Base-by-base conservation (phyloP, 2,888 invertebrate genomes). In the Pachycephus smyrnensis region DNA sequence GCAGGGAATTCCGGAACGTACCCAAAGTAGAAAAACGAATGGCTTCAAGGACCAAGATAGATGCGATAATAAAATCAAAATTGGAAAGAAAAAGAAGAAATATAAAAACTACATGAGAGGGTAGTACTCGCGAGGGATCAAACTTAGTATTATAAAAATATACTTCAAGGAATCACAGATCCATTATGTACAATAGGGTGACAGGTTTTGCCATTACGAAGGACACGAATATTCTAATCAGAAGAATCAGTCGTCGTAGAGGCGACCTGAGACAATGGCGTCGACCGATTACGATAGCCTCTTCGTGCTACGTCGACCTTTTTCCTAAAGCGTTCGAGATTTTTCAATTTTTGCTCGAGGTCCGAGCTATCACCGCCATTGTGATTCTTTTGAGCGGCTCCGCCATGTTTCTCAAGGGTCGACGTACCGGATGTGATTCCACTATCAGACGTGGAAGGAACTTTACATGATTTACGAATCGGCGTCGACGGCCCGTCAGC, bases 391-490 rank as follows among this genome's bases (percentile, higher is more conserved):
- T 80, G 81, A 37, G 81, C 73, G 37, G 12, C 75, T 36, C 36
- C 80, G 75, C 82, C 80, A 76, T 80, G 86, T 73, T 89, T 90
- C 69, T 90, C 90, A 0, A 81, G 80, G 0, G 90, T 89, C 2
- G 91, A 91, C 12, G 90, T 81, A 15, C 89, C 89, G 11, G 91
- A 91, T 2, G 87, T 88, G 69, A 91, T 89, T 11, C 91, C 91
- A 78, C 91, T 91, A 79, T 91, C 91, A 1, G 91, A 88, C 3
- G 90, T 90, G 6, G 86, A 85, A 78, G 87, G 85, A 80, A 86
- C 80, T 81, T 84, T 85, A 36, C 78, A 85, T 15, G 82, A 81
- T 73, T 84, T 86, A 73, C 87, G 88, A 30, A 80, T 75, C 23
- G 89, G 87, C 15, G 89, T 88, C 12, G 84, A 71, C 11, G 75